These are phyloP conservation scores for Dendrocopos noguchii DNA, from an alignment of 2,113 vertebrate genomes.

Conservation along the genomic window DNA sequence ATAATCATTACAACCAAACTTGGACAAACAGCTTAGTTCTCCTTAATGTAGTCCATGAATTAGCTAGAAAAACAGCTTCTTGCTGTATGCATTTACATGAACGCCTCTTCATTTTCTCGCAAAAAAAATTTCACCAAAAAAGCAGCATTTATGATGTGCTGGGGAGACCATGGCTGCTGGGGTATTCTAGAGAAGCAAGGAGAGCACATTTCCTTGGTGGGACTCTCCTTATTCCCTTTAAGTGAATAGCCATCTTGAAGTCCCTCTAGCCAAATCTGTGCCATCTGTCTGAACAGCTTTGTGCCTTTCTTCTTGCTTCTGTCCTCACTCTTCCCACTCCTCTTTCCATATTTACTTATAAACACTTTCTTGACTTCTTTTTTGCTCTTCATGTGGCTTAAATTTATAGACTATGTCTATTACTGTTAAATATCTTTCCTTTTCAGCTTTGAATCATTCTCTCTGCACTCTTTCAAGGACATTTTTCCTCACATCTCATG, in stretches of 20 bases:
- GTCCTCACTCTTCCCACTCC: slow-evolving; percentile 20
- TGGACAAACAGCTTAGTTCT: not conserved
- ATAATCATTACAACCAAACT: not conserved
- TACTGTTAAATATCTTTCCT: not conserved
- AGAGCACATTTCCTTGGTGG: not conserved
- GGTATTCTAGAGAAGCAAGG: not conserved
- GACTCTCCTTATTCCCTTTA: not conserved
- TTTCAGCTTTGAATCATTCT: not conserved
- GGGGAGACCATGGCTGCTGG: not conserved
- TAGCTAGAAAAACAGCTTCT: not conserved
- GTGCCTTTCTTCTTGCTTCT: not conserved
- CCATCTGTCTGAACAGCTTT: not conserved
- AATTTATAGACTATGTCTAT: not conserved
- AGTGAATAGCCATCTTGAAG: not conserved
- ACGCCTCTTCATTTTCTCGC: not conserved
- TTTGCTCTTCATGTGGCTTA: not conserved
- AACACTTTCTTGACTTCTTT: not conserved
- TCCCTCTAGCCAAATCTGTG: not conserved
- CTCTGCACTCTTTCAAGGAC: not conserved
- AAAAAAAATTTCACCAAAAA: not conserved
- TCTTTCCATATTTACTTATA: slow-evolving; percentile 23
- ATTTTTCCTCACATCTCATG: not conserved
- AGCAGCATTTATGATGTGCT: not conserved
- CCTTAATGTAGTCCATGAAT: not conserved
- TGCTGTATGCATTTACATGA: not conserved